Evolutionary conservation across 2,113 vertebrate species (phyloP).

Genomic region (Mungos mungo): DNA sequence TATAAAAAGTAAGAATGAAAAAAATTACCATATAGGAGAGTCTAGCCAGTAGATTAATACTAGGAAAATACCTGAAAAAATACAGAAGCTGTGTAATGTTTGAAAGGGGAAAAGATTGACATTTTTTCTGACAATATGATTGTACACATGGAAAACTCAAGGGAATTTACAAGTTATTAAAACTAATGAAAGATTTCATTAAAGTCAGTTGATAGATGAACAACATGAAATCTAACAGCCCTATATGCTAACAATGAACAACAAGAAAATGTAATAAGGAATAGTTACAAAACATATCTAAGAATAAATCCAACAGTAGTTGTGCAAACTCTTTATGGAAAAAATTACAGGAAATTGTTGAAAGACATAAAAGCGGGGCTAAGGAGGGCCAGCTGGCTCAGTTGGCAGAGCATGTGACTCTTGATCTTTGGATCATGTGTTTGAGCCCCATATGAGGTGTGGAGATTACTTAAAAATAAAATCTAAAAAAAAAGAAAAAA

Average conservation of each 20-base stretch:
- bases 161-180: background rate
- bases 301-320: background rate
- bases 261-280: background rate
- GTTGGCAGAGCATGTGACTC: background rate
- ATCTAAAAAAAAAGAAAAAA: background rate
- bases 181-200: background rate
- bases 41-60: background rate
- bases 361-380: background rate
- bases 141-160: background rate
- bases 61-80: background rate
- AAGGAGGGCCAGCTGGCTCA: background rate
- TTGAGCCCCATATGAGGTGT: background rate
- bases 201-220: background rate
- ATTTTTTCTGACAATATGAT: background rate
- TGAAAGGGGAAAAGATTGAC: background rate
- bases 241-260: background rate
- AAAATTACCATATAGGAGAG: background rate
- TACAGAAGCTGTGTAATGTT: background rate
- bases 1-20: background rate
- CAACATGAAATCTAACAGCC: background rate
- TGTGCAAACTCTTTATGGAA: background rate
- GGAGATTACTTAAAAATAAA: background rate
- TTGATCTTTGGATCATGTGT: background rate
- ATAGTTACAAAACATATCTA: background rate
- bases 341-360: background rate